A percentile compares a stretch with the other conserved stretches of the same genome.
phyloP scores from a whole-genome alignment of 92 coral and sea anemone genomes.

The Diadumene lineata region DNA sequence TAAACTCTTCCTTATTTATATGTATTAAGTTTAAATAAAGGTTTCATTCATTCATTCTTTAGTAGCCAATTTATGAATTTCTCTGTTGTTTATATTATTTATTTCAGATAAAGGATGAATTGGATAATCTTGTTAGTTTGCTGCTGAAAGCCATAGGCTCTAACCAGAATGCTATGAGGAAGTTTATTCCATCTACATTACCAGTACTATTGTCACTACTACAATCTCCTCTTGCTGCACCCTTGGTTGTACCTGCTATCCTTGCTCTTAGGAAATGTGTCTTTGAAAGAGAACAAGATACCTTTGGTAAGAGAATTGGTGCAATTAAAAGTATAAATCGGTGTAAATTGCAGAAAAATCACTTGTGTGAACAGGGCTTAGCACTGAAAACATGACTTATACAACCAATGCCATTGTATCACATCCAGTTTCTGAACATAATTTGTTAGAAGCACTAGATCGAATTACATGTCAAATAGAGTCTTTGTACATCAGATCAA shows the following conservation, averaged over 20 bases:
- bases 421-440: too few relatives aligned
- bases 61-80: too few relatives aligned
- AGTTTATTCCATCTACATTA: conserved; percentile 59
- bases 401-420: too few relatives aligned
- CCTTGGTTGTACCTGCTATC: conserved; percentile 56
- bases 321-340: too few relatives aligned
- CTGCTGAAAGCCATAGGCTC: conserved; percentile 63
- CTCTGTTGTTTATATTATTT: too few relatives aligned
- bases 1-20: background rate
- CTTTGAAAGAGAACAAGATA: conserved; percentile 41
- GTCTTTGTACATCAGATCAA: too few relatives aligned
- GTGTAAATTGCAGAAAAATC: too few relatives aligned
- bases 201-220: conserved; percentile 63
- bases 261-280: conserved; percentile 72
- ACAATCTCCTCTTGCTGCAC: conserved; percentile 85
- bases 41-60: too few relatives aligned
- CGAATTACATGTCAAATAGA: too few relatives aligned
- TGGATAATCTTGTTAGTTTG: conserved; percentile 57
- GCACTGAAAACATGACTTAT: too few relatives aligned
- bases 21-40: background rate
- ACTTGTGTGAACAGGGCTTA: too few relatives aligned
- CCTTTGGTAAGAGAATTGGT: conserved; percentile 49
- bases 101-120: conserved; percentile 54
- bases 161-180: conserved; percentile 61
- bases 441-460: too few relatives aligned